Evolutionary conservation across 2,113 vertebrate species (phyloP), one percentile per base, ranked within the genome.

Genomic region (Corynorhinus townsendii): DNA sequence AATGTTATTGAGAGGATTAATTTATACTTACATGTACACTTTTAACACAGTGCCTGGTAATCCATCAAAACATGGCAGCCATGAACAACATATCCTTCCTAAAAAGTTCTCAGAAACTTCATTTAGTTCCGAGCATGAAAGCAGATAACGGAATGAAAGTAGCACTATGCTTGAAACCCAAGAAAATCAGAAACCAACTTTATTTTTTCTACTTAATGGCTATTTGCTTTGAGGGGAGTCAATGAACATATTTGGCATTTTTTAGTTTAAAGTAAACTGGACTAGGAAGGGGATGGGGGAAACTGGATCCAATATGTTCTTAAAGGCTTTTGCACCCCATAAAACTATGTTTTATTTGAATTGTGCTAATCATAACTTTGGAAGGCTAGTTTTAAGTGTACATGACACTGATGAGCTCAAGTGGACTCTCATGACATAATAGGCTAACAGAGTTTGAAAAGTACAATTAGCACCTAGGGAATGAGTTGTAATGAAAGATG

Each of bases 111-210:
- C 10, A 85, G 8, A 43, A 40, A 69, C 11, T 82, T 96, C 43
- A 75, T 11, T 66, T 81, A 49, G 76, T 85, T 95, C 76, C 93
- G 59, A 95, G 49, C 8, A 68, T 35, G 8, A 73, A 87, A 92
- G 17, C 6, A 69, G 59, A 43, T 89, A 56, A 72, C 56, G 12
- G 88, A 80, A 52, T 90, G 26, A 93, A 94, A 90, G 28, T 76
- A 82, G 5, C 1, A 40, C 38, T 28, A 6, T 59, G 35, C 66
- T 59, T 85, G 30, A 73, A 90, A 89, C n/a, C 38, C 22, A 82
- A 68, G 77, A 79, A 93, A 82, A 72, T 5, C 84, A 15, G n/a
- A 85, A 85, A 73, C 59, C 69, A 40, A 81, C 45, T 87, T 62
- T 85, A 19, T 56, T 80, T 83, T 75, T 87, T 93, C 80, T 45